Conservation (phyloP, 2,888 invertebrate genomes). For the Agelastica alni region DNA sequence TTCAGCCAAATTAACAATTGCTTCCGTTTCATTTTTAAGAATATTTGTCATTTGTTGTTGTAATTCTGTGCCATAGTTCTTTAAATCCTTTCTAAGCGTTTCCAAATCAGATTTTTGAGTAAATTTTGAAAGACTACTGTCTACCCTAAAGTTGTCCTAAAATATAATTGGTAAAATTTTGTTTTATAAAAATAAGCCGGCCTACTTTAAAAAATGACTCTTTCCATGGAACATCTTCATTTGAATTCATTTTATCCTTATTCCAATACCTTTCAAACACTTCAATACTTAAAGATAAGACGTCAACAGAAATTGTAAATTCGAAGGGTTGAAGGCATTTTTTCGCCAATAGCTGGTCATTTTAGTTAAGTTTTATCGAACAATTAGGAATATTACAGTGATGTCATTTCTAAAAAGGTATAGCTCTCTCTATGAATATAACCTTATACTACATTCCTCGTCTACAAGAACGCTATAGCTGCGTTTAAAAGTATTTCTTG, state of each 20-base stretch:
- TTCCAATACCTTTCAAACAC: background rate
- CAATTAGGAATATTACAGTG: background rate
- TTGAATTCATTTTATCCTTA: slow-evolving; percentile 28
- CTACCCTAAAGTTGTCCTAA: slow-evolving; percentile 90
- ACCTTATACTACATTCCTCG: no score
- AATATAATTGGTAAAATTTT: slow-evolving; percentile 43
- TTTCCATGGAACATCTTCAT: slow-evolving; percentile 32
- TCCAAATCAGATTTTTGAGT: slow-evolving; percentile 66
- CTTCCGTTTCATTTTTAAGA: slow-evolving; percentile 96
- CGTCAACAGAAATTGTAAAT: background rate
- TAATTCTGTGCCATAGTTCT: slow-evolving; percentile 87
- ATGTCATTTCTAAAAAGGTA: background rate
- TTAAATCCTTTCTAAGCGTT: slow-evolving; percentile 85
- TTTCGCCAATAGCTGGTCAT: no score
- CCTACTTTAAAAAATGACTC: slow-evolving; percentile 37
- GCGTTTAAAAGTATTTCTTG: background rate
- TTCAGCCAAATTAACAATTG: slow-evolving; percentile 95
- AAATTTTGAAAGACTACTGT: slow-evolving; percentile 83
- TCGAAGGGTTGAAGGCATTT: background rate
- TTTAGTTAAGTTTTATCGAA: no score
- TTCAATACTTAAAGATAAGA: background rate
- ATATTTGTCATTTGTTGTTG: slow-evolving; percentile 94
- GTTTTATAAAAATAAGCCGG: background rate
- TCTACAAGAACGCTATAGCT: no score
- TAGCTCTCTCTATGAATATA: no score